phyloP scores from a whole-genome alignment of 2,888 invertebrate genomes.

The Agrotis ipsilon region DNA sequence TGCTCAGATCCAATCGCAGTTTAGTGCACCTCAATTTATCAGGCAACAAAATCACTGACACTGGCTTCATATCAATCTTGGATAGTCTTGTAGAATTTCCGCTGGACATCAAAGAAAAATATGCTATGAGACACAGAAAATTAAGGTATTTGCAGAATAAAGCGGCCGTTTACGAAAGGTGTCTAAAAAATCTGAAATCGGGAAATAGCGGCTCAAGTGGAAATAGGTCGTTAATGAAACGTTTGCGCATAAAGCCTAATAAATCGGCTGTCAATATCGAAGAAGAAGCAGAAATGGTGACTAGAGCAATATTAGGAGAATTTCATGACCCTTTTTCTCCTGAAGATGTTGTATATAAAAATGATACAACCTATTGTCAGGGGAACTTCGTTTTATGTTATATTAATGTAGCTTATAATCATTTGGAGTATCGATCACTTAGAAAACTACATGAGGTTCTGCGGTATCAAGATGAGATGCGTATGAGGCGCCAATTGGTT shows the following conservation, averaged over 20 bases:
- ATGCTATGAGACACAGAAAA: constrained; percentile 53
- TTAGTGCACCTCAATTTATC: constrained; percentile 77
- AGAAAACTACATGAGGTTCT: constrained; percentile 69
- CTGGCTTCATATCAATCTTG: constrained; percentile 72
- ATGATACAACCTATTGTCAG: constrained; percentile 60
- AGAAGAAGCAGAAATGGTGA: constrained; percentile 57
- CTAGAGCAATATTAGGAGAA: constrained; percentile 64
- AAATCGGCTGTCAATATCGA: background rate
- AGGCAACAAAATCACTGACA: constrained; percentile 74
- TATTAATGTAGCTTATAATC: constrained; percentile 78
- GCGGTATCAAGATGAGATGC: constrained; percentile 68
- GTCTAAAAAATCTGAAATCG: constrained; percentile 56
- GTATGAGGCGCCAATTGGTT: constrained; percentile 6
- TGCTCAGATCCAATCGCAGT: constrained; percentile 74
- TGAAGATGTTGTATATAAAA: constrained; percentile 51
- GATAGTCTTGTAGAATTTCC: constrained; percentile 70
- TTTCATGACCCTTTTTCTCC: constrained; percentile 68
- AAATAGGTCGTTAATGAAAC: background rate
- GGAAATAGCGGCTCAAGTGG: background rate
- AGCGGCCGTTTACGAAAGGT: constrained; percentile 58
- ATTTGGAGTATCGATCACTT: constrained; percentile 67
- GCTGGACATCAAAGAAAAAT: constrained; percentile 67
- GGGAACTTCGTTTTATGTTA: constrained; percentile 77
- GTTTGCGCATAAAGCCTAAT: background rate
- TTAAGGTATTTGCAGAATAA: constrained; percentile 63